These are phyloP conservation scores for Hypercompe scribonia DNA, from an alignment of 2,888 invertebrate genomes.

Conservation along the genomic window DNA sequence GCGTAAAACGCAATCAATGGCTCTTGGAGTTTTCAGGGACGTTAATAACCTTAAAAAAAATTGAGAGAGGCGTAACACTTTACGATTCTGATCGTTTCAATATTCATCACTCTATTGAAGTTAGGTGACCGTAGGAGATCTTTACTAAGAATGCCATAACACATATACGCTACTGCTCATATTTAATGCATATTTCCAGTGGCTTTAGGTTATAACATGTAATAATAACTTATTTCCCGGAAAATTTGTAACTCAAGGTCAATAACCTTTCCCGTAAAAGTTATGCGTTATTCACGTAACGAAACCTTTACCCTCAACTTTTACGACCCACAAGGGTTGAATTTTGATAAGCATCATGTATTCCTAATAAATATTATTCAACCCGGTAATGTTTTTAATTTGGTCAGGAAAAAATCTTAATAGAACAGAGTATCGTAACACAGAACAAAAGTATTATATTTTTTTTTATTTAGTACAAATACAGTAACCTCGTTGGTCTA, in stretches of 20 bases:
- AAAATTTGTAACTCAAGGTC: constrained; percentile 7
- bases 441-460: not conserved
- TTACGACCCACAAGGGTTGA: constrained; percentile 7
- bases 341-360: constrained; percentile 12
- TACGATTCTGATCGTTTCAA: too few species aligned
- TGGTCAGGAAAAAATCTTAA: not conserved
- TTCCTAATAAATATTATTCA: not conserved
- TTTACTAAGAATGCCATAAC: not conserved
- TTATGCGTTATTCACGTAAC: not conserved
- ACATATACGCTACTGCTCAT: not conserved
- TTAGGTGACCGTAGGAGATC: too few species aligned
- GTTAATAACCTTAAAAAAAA: too few species aligned
- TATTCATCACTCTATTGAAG: too few species aligned
- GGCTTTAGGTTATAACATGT: not conserved
- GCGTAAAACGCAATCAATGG: too few species aligned
- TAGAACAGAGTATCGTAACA: not conserved
- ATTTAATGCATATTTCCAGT: not conserved
- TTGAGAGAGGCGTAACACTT: too few species aligned
- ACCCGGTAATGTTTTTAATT: not conserved
- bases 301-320: constrained; percentile 2
- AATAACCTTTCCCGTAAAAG: constrained; percentile 6
- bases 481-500: too few species aligned
- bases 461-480: too few species aligned
- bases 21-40: too few species aligned
- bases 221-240: not conserved